Percentiles rank a stretch among this genome's conserved stretches.
These are phyloP conservation scores for Betta splendens DNA, from an alignment of 2,797 vertebrate genomes.

Conservation along the genomic window DNA sequence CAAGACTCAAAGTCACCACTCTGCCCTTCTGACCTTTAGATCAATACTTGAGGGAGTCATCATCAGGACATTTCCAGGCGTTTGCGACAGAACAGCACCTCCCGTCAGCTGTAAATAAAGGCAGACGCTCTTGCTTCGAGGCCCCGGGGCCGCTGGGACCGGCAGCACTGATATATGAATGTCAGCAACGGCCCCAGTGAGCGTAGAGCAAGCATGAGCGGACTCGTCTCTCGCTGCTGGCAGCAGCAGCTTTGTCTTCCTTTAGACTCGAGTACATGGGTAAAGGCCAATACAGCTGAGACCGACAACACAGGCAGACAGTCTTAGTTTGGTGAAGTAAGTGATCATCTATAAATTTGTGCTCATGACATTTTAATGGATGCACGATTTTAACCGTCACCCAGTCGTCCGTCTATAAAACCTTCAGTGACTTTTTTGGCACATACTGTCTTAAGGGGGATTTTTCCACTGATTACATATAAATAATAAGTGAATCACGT, in stretches of 20 bases:
- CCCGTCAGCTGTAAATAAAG: constrained; percentile 51
- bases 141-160: constrained; percentile 23
- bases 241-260: background rate
- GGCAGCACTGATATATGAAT: constrained; percentile 41
- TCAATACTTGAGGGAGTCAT: constrained; percentile 32
- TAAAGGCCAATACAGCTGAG: background rate
- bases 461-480: background rate
- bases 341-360: too few relatives aligned
- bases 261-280: background rate
- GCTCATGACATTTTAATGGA: background rate
- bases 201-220: constrained; percentile 20
- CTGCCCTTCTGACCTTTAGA: constrained; percentile 21
- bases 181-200: constrained; percentile 41
- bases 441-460: background rate
- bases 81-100: constrained; percentile 24
- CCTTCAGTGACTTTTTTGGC: background rate
- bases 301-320: background rate
- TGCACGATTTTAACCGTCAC: background rate
- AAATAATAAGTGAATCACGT: background rate
- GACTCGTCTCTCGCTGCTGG: constrained; percentile 9
- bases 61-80: constrained; percentile 14
- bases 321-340: background rate
- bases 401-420: background rate
- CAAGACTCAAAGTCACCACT: constrained; percentile 4
- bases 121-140: constrained; percentile 34